These are phyloP conservation scores for Athalia cordata DNA, from an alignment of 2,888 invertebrate species.

Conservation along the genomic window DNA sequence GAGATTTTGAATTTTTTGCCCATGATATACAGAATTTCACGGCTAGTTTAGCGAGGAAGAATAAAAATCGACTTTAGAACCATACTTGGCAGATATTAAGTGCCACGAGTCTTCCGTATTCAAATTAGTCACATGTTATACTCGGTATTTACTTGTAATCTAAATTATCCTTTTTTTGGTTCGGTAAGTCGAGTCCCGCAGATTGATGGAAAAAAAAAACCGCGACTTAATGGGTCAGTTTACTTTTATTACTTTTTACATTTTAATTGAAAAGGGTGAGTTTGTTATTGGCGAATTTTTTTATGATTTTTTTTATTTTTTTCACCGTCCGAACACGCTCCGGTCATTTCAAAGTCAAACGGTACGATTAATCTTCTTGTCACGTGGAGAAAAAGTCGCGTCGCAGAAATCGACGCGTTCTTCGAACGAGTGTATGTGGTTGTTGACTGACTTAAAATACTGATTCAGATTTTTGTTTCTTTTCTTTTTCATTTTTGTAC, in stretches of 20 bases:
- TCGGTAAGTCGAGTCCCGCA: background rate
- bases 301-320: too few relatives aligned
- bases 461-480: constrained; percentile 31
- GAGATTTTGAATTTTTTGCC: background rate
- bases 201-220: background rate
- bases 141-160: background rate
- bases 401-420: constrained; percentile 12
- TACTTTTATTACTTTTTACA: background rate
- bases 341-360: constrained; percentile 29
- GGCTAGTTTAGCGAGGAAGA: constrained; percentile 4
- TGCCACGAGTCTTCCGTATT: constrained; percentile 19
- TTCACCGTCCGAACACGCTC: constrained; percentile 11
- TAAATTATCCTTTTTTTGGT: constrained; percentile 16
- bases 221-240: background rate
- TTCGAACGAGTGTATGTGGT: background rate
- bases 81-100: constrained; percentile 36
- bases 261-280: constrained; percentile 25
- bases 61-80: constrained; percentile 29
- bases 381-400: constrained; percentile 16
- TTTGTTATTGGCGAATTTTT: background rate
- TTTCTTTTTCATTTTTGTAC: background rate
- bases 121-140: constrained; percentile 9
- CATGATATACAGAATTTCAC: constrained; percentile 23
- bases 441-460: constrained; percentile 39
- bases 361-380: constrained; percentile 34